These are phyloP conservation scores for Eurystomus glaucurus DNA, from an alignment of 2,797 vertebrate genomes.

Conservation along the genomic window DNA sequence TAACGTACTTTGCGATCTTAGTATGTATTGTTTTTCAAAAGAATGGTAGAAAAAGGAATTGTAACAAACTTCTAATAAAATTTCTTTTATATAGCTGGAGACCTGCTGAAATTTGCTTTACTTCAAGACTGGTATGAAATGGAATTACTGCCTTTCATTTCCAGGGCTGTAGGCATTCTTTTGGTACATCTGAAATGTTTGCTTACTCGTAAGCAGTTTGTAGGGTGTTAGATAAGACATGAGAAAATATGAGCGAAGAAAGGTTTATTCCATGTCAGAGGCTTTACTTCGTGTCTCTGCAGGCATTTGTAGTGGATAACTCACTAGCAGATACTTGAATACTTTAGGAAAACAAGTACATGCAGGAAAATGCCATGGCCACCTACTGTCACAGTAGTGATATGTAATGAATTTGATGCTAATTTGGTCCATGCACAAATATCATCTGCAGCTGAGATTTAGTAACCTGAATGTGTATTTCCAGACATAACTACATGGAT, in stretches of 20 bases:
- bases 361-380: not conserved
- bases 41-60: not conserved
- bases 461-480: not conserved
- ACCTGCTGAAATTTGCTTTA: not conserved
- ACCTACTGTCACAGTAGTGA: not conserved
- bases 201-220: not conserved
- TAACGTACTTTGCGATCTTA: not conserved
- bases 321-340: not conserved
- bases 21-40: not conserved
- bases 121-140: not conserved
- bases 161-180: not conserved
- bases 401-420: not conserved
- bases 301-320: not conserved
- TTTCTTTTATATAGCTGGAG: not conserved
- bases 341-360: not conserved
- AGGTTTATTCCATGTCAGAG: not conserved
- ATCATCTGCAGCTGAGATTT: not conserved
- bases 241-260: not conserved
- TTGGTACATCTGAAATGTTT: not conserved
- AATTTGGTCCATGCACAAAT: not conserved
- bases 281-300: not conserved
- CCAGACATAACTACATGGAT: not conserved
- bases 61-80: not conserved
- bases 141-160: not conserved
- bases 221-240: not conserved